phyloP scores from a whole-genome alignment of 1,140 invertebrate species.

The Ceratina australensis region DNA sequence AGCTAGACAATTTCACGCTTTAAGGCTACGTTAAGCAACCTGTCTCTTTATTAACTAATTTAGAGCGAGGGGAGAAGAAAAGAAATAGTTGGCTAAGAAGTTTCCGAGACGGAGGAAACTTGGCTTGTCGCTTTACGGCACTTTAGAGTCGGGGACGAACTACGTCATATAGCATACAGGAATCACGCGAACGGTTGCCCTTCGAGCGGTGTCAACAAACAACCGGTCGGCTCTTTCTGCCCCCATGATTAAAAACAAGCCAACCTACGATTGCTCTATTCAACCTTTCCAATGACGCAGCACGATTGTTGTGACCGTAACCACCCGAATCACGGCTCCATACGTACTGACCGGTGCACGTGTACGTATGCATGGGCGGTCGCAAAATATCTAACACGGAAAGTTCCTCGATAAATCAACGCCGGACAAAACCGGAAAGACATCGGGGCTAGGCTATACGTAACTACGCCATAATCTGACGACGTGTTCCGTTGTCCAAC shows the following conservation, averaged over 20 bases:
- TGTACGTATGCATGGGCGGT: too few species aligned
- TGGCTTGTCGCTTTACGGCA: conserved; percentile 25
- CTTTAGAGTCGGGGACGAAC: conserved; percentile 8
- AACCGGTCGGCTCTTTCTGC: too few species aligned
- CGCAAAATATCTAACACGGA: too few species aligned
- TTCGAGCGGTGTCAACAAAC: not conserved
- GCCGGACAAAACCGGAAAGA: too few species aligned
- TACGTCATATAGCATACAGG: not conserved
- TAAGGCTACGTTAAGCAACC: conserved; percentile 10
- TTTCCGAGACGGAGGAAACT: conserved; percentile 30
- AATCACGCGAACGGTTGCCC: not conserved
- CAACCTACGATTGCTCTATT: not conserved
- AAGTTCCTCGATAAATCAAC: too few species aligned
- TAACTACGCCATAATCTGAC: too few species aligned
- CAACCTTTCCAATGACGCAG: not conserved
- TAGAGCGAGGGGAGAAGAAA: conserved; percentile 12
- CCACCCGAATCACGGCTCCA: too few species aligned
- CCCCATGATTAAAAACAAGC: not conserved
- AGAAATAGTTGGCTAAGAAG: conserved; percentile 25
- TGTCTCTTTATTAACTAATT: conserved; percentile 35
- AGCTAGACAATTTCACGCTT: not conserved
- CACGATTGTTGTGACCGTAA: not conserved
- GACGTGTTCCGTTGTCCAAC: too few species aligned
- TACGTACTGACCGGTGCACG: too few species aligned
- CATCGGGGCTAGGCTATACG: too few species aligned